Base-by-base conservation (phyloP, 2,113 vertebrate species). In the Beaufortia kweichowensis region DNA sequence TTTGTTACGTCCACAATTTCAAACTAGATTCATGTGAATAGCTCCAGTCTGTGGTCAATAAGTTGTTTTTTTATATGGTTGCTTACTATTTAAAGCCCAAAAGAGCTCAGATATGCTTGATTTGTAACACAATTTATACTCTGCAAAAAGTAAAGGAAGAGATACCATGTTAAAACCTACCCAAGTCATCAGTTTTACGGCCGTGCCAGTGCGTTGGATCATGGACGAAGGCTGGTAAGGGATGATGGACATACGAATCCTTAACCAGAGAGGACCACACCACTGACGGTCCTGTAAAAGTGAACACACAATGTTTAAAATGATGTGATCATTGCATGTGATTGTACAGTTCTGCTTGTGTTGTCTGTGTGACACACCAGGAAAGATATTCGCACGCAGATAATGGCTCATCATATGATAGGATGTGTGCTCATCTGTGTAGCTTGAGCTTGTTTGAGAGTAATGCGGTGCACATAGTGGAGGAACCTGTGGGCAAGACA, bases 171-270 rank as follows among this genome's bases (percentile, higher is more conserved):
- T 70, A 6, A 70, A 24, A 6, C 77, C 4, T 57, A 84, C 82
- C 61, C 61, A 85, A 28, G 33, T 85, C 53, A 43, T 89, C 78
- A 0, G 85, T 86, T 59, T 57, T 87, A 62, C 81, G 85, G 14
- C 83, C 81, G 4, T 79, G 75, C 79, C 81, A 85, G 29, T 61
- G 59, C 12, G 71, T 57, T 2, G 80, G 81, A 31, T 84, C 64
- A 0, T 56, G 5, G 2, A 76, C 33, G 26, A 72, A 21, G 15
- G 43, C 12, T 0, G 61, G 48, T 46, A 63, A 23, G 33, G 81
- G 80, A 79, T 75, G 85, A 50, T 21, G 33, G 43, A 78, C 8
- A 55, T 78, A 85, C 0, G 83, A 85, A 24, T 87, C 87, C 19
- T 66, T 78, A 39, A 28, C 57, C 53, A 80, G 19, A n/a, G 85